phyloP scores from a whole-genome alignment of 1,140 invertebrate genomes.

The Sitodiplosis mosellana region DNA sequence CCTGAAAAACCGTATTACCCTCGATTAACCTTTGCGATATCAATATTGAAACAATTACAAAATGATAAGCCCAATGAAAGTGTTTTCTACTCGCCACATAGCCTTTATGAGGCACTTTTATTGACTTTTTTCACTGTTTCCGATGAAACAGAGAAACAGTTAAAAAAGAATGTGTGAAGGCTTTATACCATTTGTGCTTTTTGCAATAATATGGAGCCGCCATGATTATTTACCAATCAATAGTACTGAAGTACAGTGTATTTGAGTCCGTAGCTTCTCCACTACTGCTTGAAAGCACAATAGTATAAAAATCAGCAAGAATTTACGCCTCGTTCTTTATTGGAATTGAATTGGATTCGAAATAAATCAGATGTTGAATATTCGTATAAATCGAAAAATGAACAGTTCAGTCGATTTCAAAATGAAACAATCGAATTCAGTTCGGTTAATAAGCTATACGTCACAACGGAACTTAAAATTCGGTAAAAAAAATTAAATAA shows the following conservation, averaged over 20 bases:
- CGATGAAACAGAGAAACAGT: slow-evolving; percentile 43
- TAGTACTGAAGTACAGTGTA: no score
- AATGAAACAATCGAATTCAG: slow-evolving; percentile 38
- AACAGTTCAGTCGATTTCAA: slow-evolving; percentile 27
- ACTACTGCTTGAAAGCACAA: no score
- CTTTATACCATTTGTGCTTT: no score
- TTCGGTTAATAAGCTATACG: slow-evolving; percentile 58
- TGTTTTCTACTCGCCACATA: slow-evolving; percentile 74
- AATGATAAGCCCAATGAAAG: slow-evolving; percentile 43
- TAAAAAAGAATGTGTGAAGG: no score
- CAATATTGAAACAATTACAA: slow-evolving; percentile 23
- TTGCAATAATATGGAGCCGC: no score
- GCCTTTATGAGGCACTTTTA: slow-evolving; percentile 57
- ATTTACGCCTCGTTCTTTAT: no score
- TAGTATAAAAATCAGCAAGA: no score
- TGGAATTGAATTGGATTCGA: slow-evolving; percentile 30
- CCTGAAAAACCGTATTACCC: no score
- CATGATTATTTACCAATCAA: no score
- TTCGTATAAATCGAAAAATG: slow-evolving; percentile 43
- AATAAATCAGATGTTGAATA: slow-evolving; percentile 41
- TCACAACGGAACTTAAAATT: slow-evolving; percentile 28
- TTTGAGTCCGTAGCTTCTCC: no score
- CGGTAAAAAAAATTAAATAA: slow-evolving; percentile 8
- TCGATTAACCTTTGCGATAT: no score
- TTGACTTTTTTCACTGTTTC: slow-evolving; percentile 62